A percentile compares a stretch with the other conserved stretches of the same genome.
These are phyloP conservation scores for Nyctibius grandis DNA, from an alignment of 2,797 vertebrate species.

Conservation along the genomic window DNA sequence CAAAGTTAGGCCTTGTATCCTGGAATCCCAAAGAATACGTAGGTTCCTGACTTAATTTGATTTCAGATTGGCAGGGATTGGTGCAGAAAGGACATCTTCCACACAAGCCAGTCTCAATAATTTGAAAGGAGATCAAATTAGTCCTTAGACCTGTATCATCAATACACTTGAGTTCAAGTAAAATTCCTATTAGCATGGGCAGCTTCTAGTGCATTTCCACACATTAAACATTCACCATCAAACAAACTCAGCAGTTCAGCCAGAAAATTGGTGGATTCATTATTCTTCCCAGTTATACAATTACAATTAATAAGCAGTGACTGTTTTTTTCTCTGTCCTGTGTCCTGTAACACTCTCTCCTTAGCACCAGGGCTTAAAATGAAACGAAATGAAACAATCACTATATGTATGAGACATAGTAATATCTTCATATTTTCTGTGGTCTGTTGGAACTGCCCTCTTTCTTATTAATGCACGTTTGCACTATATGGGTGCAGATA, in stretches of 20 bases:
- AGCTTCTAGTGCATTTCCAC: neutral
- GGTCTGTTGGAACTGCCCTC: neutral
- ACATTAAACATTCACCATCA: neutral
- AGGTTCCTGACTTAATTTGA: neutral
- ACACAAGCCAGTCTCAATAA: neutral
- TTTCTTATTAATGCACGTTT: neutral
- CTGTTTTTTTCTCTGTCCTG: neutral
- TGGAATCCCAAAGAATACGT: neutral
- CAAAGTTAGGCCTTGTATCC: neutral
- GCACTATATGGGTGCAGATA: neutral
- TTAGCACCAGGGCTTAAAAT: neutral
- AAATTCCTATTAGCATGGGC: neutral
- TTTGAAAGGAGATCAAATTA: neutral
- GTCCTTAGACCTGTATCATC: neutral
- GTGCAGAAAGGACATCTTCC: neutral
- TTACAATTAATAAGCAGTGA: neutral
- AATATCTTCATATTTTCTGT: neutral
- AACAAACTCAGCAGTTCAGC: neutral
- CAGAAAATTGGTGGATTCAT: slow-evolving; percentile 17
- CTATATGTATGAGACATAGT: neutral
- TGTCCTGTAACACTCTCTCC: neutral
- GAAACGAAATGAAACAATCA: neutral
- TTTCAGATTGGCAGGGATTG: neutral
- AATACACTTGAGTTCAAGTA: neutral
- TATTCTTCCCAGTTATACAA: neutral